Evolutionary conservation across 2,797 vertebrate species (phyloP).

Genomic region (Monodelphis domestica): DNA sequence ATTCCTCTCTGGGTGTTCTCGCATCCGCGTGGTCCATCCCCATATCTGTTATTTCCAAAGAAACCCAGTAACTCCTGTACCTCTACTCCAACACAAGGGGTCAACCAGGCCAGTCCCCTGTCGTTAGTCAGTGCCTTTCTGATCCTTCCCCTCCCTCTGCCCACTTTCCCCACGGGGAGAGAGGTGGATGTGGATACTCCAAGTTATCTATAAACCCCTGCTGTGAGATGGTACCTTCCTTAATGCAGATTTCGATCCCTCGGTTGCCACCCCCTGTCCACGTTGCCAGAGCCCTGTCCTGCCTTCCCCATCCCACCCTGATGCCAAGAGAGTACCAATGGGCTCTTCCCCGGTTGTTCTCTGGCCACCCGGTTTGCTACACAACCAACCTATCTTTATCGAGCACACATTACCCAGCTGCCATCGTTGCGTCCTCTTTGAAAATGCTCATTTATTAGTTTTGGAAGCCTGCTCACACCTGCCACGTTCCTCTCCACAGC

Average conservation of each 20-base stretch:
- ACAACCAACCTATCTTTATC: neutral
- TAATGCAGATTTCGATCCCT: neutral
- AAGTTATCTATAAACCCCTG: too few relatives aligned
- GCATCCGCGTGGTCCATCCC: neutral
- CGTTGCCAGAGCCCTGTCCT: neutral
- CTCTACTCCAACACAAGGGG: neutral
- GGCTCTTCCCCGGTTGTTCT: neutral
- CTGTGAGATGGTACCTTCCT: neutral
- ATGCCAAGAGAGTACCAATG: fast-evolving
- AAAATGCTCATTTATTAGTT: too few relatives aligned
- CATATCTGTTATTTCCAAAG: neutral
- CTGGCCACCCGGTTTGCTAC: neutral
- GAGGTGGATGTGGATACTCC: neutral
- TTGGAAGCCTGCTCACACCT: neutral
- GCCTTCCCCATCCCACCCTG: neutral
- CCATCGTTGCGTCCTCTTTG: too few relatives aligned
- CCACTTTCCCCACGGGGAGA: neutral
- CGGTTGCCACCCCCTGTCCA: neutral
- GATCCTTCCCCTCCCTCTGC: neutral
- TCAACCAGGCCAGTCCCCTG: neutral
- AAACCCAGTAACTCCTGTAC: neutral
- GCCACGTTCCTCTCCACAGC: neutral
- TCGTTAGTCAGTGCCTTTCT: neutral
- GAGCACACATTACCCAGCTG: neutral
- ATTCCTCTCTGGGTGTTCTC: neutral